Evolutionary conservation across 2,888 invertebrate species (phyloP).

Genomic region (Pyrochroa serraticornis): DNA sequence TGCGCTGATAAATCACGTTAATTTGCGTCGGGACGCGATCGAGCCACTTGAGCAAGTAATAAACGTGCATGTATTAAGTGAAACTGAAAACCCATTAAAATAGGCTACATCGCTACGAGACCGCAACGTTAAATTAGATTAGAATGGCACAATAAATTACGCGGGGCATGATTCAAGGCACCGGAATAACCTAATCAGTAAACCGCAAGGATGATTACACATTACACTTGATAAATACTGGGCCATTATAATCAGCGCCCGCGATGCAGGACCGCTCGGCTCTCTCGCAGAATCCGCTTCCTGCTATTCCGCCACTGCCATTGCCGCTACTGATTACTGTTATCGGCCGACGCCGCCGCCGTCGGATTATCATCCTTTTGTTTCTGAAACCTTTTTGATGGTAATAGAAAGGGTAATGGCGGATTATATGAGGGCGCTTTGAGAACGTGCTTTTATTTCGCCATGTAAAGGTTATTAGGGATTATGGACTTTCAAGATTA

Average conservation of each 20-base stretch:
- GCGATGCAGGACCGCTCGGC: conserved; percentile 25
- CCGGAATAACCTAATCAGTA: conserved; percentile 54
- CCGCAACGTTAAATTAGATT: conserved; percentile 51
- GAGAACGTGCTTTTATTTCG: conserved; percentile 42
- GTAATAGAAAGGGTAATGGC: conserved; percentile 52
- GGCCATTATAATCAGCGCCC: conserved; percentile 44
- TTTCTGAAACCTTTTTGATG: conserved; percentile 49
- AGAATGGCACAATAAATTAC: conserved; percentile 52
- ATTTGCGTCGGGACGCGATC: conserved; percentile 13
- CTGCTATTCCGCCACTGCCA: conserved; percentile 31
- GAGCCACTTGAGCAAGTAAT: conserved; percentile 35
- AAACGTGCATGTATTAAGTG: conserved; percentile 38
- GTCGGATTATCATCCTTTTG: conserved; percentile 51
- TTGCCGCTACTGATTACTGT: conserved; percentile 43
- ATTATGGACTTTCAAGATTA: conserved; percentile 45
- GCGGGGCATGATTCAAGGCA: conserved; percentile 48
- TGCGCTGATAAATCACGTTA: conserved; percentile 31
- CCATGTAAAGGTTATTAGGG: conserved; percentile 42
- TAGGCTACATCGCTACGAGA: conserved; percentile 42
- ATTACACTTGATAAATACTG: conserved; percentile 53
- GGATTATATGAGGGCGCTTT: conserved; percentile 37
- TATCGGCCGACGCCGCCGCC: conserved; percentile 39
- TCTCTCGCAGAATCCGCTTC: conserved; percentile 33
- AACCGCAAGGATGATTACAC: conserved; percentile 54
- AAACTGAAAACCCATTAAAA: conserved; percentile 50